phyloP scores from a whole-genome alignment of 2,113 vertebrate genomes.

The Oreotragus oreotragus region DNA sequence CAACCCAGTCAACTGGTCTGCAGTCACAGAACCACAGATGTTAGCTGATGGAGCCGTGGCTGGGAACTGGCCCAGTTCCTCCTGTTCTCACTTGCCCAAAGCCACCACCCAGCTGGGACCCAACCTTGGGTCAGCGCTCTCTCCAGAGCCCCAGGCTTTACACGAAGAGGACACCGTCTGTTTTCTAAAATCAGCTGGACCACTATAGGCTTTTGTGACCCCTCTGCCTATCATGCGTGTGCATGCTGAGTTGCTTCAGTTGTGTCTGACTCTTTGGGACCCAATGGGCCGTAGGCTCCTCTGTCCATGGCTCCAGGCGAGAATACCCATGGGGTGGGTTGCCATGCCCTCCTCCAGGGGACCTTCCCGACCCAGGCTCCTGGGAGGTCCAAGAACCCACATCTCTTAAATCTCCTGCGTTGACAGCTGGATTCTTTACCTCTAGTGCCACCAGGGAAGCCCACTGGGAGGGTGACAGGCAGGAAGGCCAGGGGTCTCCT shows the following conservation, averaged over 20 bases:
- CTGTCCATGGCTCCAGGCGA: background rate
- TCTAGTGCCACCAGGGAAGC: background rate
- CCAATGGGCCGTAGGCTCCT: background rate
- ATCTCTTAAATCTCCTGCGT: background rate
- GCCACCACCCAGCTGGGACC: background rate
- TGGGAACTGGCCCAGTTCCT: background rate
- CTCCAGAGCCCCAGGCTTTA: too few relatives aligned
- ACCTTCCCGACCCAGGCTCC: background rate
- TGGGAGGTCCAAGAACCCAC: background rate
- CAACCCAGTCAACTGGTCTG: rapidly evolving
- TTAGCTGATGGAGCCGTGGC: too few relatives aligned
- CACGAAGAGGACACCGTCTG: rapidly evolving
- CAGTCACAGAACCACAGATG: background rate
- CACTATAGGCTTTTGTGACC: background rate
- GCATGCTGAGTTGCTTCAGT: background rate
- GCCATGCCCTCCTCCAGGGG: background rate
- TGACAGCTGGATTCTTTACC: background rate
- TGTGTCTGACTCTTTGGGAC: background rate
- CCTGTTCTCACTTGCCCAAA: background rate
- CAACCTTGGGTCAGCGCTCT: background rate
- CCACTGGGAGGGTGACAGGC: background rate
- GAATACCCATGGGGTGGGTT: background rate
- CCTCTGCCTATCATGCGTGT: background rate
- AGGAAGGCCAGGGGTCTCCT: background rate
- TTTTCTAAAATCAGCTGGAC: background rate